phyloP scores from a whole-genome alignment of 2,797 vertebrate genomes.

The Okamejei kenojei region DNA sequence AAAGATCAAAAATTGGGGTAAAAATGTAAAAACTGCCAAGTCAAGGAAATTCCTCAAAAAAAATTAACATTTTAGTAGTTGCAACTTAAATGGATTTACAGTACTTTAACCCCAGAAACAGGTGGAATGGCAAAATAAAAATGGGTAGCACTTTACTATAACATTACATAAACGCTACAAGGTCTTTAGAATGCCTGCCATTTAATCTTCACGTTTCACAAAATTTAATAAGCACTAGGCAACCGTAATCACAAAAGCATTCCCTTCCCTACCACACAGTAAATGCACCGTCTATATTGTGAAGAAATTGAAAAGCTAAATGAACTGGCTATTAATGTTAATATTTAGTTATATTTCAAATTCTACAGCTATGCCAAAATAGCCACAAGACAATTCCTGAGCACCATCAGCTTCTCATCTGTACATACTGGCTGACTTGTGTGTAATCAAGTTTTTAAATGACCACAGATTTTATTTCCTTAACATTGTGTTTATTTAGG shows the following conservation, averaged over 20 bases:
- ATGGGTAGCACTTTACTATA: not conserved
- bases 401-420: slow-evolving; percentile 50
- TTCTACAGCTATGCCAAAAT: slow-evolving; percentile 45
- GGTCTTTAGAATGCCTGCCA: slow-evolving; percentile 21
- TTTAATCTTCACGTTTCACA: slow-evolving; percentile 36
- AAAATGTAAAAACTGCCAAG: slow-evolving; percentile 23
- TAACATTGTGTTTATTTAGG: slow-evolving; percentile 36
- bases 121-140: slow-evolving; percentile 8
- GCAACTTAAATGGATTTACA: slow-evolving; percentile 19
- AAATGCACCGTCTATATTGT: slow-evolving; percentile 6
- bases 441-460: slow-evolving; percentile 26
- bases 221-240: slow-evolving; percentile 31
- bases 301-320: slow-evolving; percentile 24
- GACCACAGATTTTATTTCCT: slow-evolving; percentile 35
- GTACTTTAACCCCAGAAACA: slow-evolving; percentile 4
- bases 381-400: slow-evolving; percentile 57
- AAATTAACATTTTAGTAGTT: slow-evolving; percentile 13
- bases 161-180: slow-evolving; percentile 17
- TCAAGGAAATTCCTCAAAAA: slow-evolving; percentile 29
- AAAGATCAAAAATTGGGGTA: not conserved
- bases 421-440: slow-evolving; percentile 1
- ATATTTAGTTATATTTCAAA: slow-evolving; percentile 25
- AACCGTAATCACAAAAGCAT: slow-evolving; percentile 32
- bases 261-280: slow-evolving; percentile 23
- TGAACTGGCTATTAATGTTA: not conserved